These are phyloP conservation scores for Gambelia wislizenii DNA, from an alignment of 2,797 vertebrate genomes.

Conservation along the genomic window DNA sequence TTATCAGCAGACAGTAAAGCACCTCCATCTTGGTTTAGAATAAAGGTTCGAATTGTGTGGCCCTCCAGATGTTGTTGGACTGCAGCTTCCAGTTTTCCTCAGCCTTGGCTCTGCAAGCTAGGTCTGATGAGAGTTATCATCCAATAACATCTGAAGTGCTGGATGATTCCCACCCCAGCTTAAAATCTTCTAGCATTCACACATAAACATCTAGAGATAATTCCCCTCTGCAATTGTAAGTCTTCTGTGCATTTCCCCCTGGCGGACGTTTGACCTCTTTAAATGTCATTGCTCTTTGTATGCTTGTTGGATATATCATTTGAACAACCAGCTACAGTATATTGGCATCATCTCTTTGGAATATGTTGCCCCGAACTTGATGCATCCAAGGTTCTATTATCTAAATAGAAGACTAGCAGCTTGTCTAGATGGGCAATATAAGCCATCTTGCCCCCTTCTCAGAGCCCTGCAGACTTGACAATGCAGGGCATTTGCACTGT, in stretches of 20 bases:
- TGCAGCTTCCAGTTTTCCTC: too few relatives aligned
- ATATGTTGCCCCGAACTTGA: background rate
- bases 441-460: too few relatives aligned
- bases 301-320: background rate
- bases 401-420: background rate
- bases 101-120: too few relatives aligned
- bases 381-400: background rate
- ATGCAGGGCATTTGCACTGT: too few relatives aligned
- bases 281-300: background rate
- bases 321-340: background rate
- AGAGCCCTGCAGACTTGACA: too few relatives aligned
- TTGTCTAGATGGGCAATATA: too few relatives aligned
- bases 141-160: too few relatives aligned
- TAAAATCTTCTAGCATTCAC: background rate
- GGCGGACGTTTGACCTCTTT: background rate
- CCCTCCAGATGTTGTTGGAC: too few relatives aligned
- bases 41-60: too few relatives aligned
- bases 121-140: too few relatives aligned
- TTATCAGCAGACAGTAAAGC: background rate
- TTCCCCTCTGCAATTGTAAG: background rate
- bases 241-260: background rate
- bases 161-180: background rate
- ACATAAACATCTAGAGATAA: background rate
- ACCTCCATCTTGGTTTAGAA: background rate
- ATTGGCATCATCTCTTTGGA: background rate